Base-by-base conservation (phyloP, 2,888 invertebrate species). In the Tetranychus truncatus region DNA sequence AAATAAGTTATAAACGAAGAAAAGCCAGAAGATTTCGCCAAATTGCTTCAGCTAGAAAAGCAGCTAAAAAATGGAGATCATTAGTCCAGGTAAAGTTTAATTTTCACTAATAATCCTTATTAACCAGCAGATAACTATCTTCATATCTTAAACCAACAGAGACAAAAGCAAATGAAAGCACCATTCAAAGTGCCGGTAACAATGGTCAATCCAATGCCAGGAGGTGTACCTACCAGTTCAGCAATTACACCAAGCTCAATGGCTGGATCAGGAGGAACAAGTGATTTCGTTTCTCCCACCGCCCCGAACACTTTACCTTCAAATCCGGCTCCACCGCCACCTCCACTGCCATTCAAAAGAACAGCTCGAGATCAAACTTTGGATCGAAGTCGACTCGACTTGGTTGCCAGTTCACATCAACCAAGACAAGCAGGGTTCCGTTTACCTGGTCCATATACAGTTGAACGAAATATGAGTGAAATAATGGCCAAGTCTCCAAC, bases 1-100 rank as follows among this genome's bases (percentile, higher is more conserved):
- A 97, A 85, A 95, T 97, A 84, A 91, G 92, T 75, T 97, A 96
- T 85, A 96, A 96, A 84, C 91, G 94, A 80, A 95, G 95, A 82
- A 93, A 96, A 84, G 93, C 95, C 79, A 44, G 21, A 15, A 24
- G 74, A 66, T 20, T 74, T 34, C 66, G 45, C n/a, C 18, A 66
- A 20, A 11, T 74, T 1, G 95, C 95, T 84, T 87, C 95, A 79
- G 95, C 95, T 0, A 87, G 95, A 76, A 94, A 95, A 84, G 95
- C 95, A 9, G 95, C 94, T 21, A 95, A 95, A 84, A 90, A 95
- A 81, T 97, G 96, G 96, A 87, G 95, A 80, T 92, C 94, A 78
- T 90, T 90, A 79, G 91, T 96, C 80, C 94, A 95, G 89, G 95
- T 95, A 76, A 74, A 44, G 8, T n/a, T 34, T 8, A 69, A 69